Percentiles rank a stretch among this genome's conserved stretches.
phyloP scores from a whole-genome alignment of 2,888 invertebrate genomes.

The Drosophila mettleri region DNA sequence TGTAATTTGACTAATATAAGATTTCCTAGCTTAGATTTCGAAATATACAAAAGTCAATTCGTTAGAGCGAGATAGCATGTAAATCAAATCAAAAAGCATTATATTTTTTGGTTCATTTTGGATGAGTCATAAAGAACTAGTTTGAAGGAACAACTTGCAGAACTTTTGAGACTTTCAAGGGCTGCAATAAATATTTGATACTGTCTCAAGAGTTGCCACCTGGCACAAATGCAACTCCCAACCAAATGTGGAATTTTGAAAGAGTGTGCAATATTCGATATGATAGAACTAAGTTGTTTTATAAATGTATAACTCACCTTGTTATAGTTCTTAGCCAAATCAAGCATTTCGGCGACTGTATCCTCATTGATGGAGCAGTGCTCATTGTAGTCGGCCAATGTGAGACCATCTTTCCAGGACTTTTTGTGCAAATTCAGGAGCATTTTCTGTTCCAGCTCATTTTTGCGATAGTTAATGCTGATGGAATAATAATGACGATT shows the following conservation, averaged over 20 bases:
- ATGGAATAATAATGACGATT: slow-evolving; percentile 99
- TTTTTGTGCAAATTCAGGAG: slow-evolving; percentile 98
- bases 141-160: slow-evolving; percentile 12
- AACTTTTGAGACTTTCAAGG: slow-evolving; percentile 15
- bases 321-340: slow-evolving; percentile 98
- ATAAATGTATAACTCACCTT: slow-evolving; percentile 86
- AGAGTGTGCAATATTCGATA: neutral
- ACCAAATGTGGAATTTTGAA: neutral
- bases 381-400: slow-evolving; percentile 95
- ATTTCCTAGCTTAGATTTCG: neutral
- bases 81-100: neutral
- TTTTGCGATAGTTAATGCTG: slow-evolving; percentile 99
- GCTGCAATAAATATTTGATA: neutral
- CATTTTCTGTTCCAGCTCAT: slow-evolving; percentile 99
- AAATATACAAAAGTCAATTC: neutral
- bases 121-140: slow-evolving; percentile 11
- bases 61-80: slow-evolving; percentile 9
- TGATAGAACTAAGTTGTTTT: neutral
- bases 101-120: neutral
- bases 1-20: neutral
- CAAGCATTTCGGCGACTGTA: slow-evolving; percentile 98
- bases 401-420: slow-evolving; percentile 98
- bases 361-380: slow-evolving; percentile 97
- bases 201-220: slow-evolving; percentile 38
- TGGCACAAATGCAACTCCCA: neutral